phyloP scores from a whole-genome alignment of 2,888 invertebrate genomes.

The Melanotus villosus region DNA sequence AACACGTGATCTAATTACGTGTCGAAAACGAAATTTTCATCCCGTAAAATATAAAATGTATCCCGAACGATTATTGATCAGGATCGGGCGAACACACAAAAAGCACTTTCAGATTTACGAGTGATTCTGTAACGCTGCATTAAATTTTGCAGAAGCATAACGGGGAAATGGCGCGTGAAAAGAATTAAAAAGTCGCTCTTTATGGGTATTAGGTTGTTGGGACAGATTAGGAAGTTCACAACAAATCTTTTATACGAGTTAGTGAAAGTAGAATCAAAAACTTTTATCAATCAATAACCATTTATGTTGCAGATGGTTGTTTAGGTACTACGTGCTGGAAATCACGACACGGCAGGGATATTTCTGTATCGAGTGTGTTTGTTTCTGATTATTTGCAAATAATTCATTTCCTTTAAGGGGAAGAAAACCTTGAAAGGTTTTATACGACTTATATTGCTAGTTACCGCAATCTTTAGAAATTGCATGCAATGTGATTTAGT shows the following conservation, averaged over 20 bases:
- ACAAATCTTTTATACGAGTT: not conserved
- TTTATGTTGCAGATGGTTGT: not conserved
- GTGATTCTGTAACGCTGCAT: constrained; percentile 10
- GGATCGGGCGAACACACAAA: not conserved
- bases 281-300: not conserved
- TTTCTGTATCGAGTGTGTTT: too few species aligned
- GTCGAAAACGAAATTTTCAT: too few species aligned
- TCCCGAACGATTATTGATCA: constrained; percentile 11
- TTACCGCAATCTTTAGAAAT: too few species aligned
- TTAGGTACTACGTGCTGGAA: too few species aligned
- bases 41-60: not conserved
- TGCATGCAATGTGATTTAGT: too few species aligned
- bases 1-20: too few species aligned
- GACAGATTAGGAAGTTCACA: constrained; percentile 7
- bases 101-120: constrained; percentile 3
- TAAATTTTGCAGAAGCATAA: constrained; percentile 19
- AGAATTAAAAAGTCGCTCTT: constrained; percentile 20
- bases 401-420: too few species aligned
- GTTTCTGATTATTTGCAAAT: too few species aligned
- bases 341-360: too few species aligned
- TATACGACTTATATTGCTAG: too few species aligned
- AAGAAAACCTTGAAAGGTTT: too few species aligned
- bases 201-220: not conserved
- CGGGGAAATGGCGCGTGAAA: constrained; percentile 26
- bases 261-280: not conserved